Conservation (phyloP, 92 coral and sea anemone genomes). For the Porites lobata region DNA sequence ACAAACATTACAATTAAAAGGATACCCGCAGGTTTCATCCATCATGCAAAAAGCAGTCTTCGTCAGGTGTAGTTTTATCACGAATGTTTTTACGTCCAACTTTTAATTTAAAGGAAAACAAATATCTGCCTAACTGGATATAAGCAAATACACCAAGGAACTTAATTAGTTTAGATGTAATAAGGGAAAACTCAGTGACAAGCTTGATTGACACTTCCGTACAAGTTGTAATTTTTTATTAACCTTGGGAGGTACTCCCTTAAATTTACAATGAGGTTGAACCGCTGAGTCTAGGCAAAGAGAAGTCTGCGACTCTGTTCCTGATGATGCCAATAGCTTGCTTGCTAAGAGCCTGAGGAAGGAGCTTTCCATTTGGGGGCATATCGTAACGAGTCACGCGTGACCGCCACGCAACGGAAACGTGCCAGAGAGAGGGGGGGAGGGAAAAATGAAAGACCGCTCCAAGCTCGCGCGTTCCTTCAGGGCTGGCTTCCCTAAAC, state of each 20-base stretch:
- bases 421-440: no score
- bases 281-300: no score
- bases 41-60: background rate
- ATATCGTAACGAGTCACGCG: no score
- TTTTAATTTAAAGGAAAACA: background rate
- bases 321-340: no score
- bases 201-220: background rate
- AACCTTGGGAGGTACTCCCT: background rate
- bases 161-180: background rate
- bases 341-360: no score
- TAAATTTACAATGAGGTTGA: no score
- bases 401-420: no score
- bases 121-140: background rate
- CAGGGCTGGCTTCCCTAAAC: no score
- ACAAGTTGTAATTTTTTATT: background rate
- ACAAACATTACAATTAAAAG: background rate
- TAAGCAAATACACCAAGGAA: background rate
- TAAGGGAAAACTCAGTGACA: background rate
- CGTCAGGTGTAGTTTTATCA: background rate
- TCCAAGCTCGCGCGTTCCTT: no score
- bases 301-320: no score
- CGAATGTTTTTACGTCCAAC: background rate
- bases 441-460: no score
- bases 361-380: no score
- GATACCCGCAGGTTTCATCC: background rate